A percentile compares a stretch with the other conserved stretches of the same genome.
These are phyloP conservation scores for Podargus strigoides DNA, from an alignment of 2,797 vertebrate species.

Conservation along the genomic window DNA sequence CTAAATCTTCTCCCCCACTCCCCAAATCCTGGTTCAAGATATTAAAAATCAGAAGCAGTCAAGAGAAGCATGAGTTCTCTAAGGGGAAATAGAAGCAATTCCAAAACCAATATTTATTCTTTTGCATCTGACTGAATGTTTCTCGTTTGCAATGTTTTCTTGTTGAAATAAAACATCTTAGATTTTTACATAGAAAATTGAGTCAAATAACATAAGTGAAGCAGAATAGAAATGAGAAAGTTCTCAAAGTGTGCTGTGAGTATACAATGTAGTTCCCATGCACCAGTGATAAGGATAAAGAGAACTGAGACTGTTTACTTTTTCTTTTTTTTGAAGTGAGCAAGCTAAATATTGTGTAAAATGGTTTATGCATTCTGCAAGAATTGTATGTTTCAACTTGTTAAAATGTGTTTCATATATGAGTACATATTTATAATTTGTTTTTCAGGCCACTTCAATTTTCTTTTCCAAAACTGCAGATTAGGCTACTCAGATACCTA, in stretches of 20 bases:
- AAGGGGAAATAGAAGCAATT: not conserved
- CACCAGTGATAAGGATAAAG: not conserved
- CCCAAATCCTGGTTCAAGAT: not conserved
- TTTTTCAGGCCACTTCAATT: not conserved
- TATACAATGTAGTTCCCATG: not conserved
- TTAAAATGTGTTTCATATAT: not conserved
- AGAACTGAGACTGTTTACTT: not conserved
- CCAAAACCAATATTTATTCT: not conserved
- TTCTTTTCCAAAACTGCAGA: slow-evolving; percentile 52
- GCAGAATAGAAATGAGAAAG: not conserved
- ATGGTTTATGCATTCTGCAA: not conserved
- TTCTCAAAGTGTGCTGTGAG: not conserved
- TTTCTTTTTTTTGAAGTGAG: not conserved
- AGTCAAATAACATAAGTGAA: not conserved
- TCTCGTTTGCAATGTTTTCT: not conserved
- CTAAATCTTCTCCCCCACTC: not conserved
- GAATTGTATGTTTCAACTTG: not conserved
- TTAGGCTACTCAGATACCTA: slow-evolving; percentile 32
- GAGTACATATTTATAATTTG: not conserved
- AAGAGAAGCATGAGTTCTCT: not conserved
- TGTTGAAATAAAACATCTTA: not conserved
- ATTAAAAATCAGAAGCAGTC: not conserved
- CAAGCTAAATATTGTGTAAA: not conserved
- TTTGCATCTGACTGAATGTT: not conserved
- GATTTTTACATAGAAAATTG: not conserved